Evolutionary conservation across 2,113 vertebrate species (phyloP), one percentile per base, ranked within the genome.

Genomic region (Gasterosteus nipponicus): DNA sequence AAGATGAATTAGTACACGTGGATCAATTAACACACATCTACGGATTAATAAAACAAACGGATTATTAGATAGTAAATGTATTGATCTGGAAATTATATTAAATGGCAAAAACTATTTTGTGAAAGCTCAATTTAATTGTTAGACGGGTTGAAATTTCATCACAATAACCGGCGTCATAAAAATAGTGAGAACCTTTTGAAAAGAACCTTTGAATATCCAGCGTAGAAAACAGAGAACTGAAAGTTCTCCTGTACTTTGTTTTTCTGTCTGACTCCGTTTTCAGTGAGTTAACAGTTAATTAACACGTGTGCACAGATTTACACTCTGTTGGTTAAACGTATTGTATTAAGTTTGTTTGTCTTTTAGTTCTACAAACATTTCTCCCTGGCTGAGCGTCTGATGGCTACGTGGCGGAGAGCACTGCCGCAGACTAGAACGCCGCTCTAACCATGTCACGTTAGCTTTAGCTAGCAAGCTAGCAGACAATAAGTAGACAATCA

Each of bases 311-410:
- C 5, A 19, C 29, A 14, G 31, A 47, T 69, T 69, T 63, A 39
- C 64, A 41, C 39, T 18, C 38, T 31, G 15, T 10, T 1, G 10
- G 8, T 46, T 22, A 1, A 26, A 51, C 46, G 53, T 2, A 7
- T 7, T 12, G 69, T 41, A 22, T 47, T 46, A 3, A 60, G 6
- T 26, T 26, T 26, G 41, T n/a, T 67, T 22, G 26, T 56, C 15
- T 61, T 70, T 70, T 70, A n/a, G 41, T 70, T 44, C 59, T 29
- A 57, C 49, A 77, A 70, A 70, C 49, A 39, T 69, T 54, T 44
- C 35, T 12, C 19, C 22, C 15, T 8, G 5, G 12, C 10, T 9
- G 7, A 35, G 16, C 22, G 8, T 64, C 65, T 53, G 35, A 29
- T 19, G 53, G 59, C 5, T 10, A 15, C 22, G 47, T 9, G 7